Base-by-base conservation (phyloP, 2,797 vertebrate genomes). In the Syngnathus acus region DNA sequence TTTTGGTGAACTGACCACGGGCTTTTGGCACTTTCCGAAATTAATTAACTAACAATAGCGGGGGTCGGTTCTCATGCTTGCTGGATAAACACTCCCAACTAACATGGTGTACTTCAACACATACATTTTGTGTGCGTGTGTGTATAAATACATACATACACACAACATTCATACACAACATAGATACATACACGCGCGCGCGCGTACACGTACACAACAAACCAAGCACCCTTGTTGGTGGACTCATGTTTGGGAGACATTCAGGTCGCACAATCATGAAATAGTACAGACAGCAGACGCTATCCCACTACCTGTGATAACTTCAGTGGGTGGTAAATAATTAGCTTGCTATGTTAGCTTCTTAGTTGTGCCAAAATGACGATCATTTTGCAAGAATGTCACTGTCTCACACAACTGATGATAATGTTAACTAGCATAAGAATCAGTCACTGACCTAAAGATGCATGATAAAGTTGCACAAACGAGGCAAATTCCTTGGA, bases 371-470 rank as follows among this genome's bases (percentile, higher is more conserved):
- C 64, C 63, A 68, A 72, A 26, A 62, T 74, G 77, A 64, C 43
- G 47, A 71, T 45, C 19, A 70, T 45, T 62, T 39, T 81, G 45
- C 68, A 72, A 62, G 65, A 70, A 74, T 69, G 67, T 65, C 57
- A 67, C 40, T 68, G 60, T 6, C 51, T 40, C 23, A 43, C 50
- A 62, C 54, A 17, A 68, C 26, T 17, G 32, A 37, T 23, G 5
- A 68, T 19, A 61, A 5, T 4, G 8, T 26, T 39, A 37, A 40
- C 13, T 58, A 74, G 55, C 47, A n/a, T 58, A 64, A 68, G 58
- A 75, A 47, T 67, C 39, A 74, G 50, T 45, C 75, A 86, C 91
- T 92, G 78, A 93, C 92, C 92, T 90, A 92, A 78, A 84, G 82
- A 82, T 86, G 76, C 91, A 91, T 92, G 86, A 84, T 89, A 84